These are phyloP conservation scores for Mus spretus DNA, from an alignment of 2,797 vertebrate genomes.

Conservation along the genomic window DNA sequence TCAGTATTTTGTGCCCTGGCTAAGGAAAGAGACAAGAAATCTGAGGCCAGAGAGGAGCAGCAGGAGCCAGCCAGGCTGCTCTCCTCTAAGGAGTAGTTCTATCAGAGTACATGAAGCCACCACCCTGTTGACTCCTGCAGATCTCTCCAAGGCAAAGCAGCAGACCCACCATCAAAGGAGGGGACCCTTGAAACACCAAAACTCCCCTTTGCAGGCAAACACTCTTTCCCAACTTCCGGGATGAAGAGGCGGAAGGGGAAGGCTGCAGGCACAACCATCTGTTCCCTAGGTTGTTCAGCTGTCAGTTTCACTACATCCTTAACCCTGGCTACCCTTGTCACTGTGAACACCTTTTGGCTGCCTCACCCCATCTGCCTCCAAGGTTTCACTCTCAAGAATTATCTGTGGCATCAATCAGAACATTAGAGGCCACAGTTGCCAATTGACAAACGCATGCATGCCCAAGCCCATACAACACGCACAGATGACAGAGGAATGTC, in stretches of 20 bases:
- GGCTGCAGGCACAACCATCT: background rate
- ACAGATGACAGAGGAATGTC: background rate
- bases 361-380: background rate
- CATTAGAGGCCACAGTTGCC: background rate
- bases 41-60: background rate
- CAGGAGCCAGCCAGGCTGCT: background rate
- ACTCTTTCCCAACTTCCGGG: background rate
- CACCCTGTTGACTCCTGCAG: accelerated
- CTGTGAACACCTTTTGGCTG: background rate
- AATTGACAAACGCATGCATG: background rate
- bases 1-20: background rate
- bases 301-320: accelerated
- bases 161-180: background rate
- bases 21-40: background rate
- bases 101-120: background rate
- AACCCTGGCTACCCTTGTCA: too few species aligned
- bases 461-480: background rate
- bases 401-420: background rate
- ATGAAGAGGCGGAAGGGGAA: background rate
- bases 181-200: background rate
- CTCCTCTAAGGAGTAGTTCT: background rate
- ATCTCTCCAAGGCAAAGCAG: background rate
- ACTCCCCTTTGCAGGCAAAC: background rate
- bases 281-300: background rate
- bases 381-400: background rate